Base-by-base conservation (phyloP, 2,888 invertebrate genomes). In the Protula sp. region DNA sequence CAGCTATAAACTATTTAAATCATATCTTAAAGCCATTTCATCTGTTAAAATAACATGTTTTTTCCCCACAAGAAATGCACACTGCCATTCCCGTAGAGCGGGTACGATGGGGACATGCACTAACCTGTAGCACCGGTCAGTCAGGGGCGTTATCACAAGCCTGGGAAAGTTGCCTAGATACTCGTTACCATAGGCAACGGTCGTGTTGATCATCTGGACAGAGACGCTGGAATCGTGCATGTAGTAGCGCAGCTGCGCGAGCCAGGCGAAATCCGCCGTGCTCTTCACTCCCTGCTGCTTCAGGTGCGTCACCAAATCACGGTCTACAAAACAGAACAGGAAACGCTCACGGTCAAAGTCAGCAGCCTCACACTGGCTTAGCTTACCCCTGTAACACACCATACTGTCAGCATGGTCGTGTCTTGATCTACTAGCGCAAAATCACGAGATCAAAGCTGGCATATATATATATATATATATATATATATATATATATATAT, bases 41-140 rank as follows among this genome's bases (percentile, higher is more conserved):
- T n/a, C n/a, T n/a, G n/a, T n/a, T n/a, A n/a, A n/a, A n/a, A n/a
- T n/a, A n/a, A n/a, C n/a, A n/a, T n/a, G n/a, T n/a, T n/a, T n/a
- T n/a, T n/a, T n/a, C n/a, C n/a, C n/a, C n/a, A n/a, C n/a, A n/a
- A n/a, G n/a, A n/a, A n/a, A n/a, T n/a, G n/a, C n/a, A n/a, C n/a
- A n/a, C n/a, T n/a, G n/a, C n/a, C n/a, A n/a, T n/a, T n/a, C n/a
- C n/a, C n/a, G n/a, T n/a, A n/a, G n/a, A n/a, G n/a, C n/a, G n/a
- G n/a, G n/a, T n/a, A n/a, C n/a, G n/a, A n/a, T n/a, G n/a, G n/a
- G n/a, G n/a, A n/a, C n/a, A n/a, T 50, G 14, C 22, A 22, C 14
- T 5, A n/a, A 77, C 77, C 77, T 74, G 72, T 80, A 81, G 63
- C 81, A 81, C 58, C 81, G 70, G 62, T 81, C 81, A 24, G 81